Evolutionary conservation across 2,797 vertebrate genomes (phyloP).

Genomic region (Petrocephalus schoutedeni): DNA sequence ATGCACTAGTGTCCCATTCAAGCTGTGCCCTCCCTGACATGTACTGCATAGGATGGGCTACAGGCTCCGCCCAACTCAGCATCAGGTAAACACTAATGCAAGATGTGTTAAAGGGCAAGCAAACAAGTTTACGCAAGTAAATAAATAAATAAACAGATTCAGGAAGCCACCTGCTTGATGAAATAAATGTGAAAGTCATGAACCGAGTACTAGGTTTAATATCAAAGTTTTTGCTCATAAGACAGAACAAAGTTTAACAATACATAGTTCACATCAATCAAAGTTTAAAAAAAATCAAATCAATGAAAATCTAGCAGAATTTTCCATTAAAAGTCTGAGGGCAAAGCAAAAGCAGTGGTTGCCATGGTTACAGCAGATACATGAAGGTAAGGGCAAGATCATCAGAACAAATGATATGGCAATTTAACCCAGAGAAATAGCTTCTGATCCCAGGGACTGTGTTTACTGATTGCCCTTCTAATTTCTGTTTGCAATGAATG

Average conservation of each 20-base stretch:
- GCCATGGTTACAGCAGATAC: slow-evolving; percentile 9
- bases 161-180: neutral
- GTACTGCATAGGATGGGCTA: neutral
- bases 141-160: neutral
- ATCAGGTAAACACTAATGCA: neutral
- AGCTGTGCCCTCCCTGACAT: neutral
- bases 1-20: neutral
- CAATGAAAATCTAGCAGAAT: slow-evolving; percentile 1
- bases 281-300: neutral
- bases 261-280: slow-evolving; percentile 10
- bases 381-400: neutral
- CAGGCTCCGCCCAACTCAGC: neutral
- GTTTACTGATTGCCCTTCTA: slow-evolving; percentile 13
- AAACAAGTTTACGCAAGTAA: neutral
- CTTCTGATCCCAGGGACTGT: slow-evolving; percentile 12
- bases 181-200: neutral
- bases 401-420: slow-evolving; percentile 20
- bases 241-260: neutral
- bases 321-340: neutral
- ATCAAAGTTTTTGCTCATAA: neutral
- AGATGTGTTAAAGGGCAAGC: neutral
- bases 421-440: slow-evolving; percentile 19
- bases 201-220: neutral
- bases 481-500: slow-evolving; percentile 20
- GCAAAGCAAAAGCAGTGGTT: slow-evolving; percentile 13